Base-by-base conservation (phyloP, 2,888 invertebrate species). In the Hemicrepidius hirtus region DNA sequence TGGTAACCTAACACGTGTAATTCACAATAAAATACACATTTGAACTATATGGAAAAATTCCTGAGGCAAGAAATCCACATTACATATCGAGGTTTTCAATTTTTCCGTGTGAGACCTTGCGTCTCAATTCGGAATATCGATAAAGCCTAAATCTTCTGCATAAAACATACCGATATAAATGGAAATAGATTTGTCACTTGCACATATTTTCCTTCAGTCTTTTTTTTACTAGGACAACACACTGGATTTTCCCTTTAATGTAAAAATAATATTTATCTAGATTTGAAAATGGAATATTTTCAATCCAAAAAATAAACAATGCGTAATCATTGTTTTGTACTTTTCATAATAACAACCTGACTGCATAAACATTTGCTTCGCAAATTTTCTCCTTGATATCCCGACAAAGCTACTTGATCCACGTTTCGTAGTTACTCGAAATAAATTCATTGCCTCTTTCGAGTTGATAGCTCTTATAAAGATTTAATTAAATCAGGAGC, bases 151-250 rank as follows among this genome's bases (percentile, higher is more conserved):
- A 72, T 64, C 72, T 68, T 72, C 41, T 72, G 68, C 72, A 72
- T 72, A 64, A 64, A 72, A 72, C 72, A 71, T 72, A 72, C 68
- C 72, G 55, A 72, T 72, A 68, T 72, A 72, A 72, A 72, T 72
- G 68, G 68, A 72, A 72, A 71, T 71, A 71, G 67, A 71, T 71
- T 71, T 71, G 67, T 71, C 71, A 71, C 57, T 67, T 63, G 67
- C 71, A 71, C 67, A 46, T 63, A 20, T 55, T 62, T 37, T 67
- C 44, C 60, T 12, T 50, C 37, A 18, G 46, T 46, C 18, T 63
- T 41, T 44, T 41, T 44, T 59, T 59, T 59, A 32, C 20, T 16
- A 20, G 32, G 37, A 28, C 20, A 59, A 20, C 32, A 21, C 18
- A 13, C n/a, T 5, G 46, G 7, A 0, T 3, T 13, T 16, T 46